Evolutionary conservation across 1,140 invertebrate species (phyloP).

Genomic region (Trichonephila clavata): DNA sequence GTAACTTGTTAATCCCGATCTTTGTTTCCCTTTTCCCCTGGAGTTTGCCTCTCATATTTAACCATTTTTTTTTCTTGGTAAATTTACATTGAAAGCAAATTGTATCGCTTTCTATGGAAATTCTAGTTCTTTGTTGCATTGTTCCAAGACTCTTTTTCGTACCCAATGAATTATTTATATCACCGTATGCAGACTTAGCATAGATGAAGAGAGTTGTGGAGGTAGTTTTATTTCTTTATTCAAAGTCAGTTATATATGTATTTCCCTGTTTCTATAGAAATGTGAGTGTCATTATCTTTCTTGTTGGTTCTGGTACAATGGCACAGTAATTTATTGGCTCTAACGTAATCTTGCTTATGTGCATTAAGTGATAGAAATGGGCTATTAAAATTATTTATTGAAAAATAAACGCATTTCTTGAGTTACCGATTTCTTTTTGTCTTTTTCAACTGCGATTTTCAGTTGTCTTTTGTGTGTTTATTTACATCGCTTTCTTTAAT

Average conservation of each 20-base stretch:
- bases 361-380: too few relatives aligned
- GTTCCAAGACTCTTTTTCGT: background rate
- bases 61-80: background rate
- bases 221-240: background rate
- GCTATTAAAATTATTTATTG: too few relatives aligned
- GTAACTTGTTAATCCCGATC: too few relatives aligned
- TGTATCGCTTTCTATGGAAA: slow-evolving; percentile 12
- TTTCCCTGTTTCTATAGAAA: background rate
- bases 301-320: background rate
- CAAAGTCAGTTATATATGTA: background rate
- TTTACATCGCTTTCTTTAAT: too few relatives aligned
- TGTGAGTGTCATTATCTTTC: background rate
- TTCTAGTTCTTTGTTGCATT: background rate
- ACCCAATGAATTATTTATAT: background rate
- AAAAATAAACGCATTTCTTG: too few relatives aligned
- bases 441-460: too few relatives aligned
- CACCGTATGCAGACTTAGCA: background rate
- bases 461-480: too few relatives aligned
- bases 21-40: too few relatives aligned
- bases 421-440: too few relatives aligned
- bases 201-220: background rate
- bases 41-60: too few relatives aligned
- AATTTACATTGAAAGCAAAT: slow-evolving; percentile 12
- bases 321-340: background rate
- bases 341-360: too few relatives aligned